These are phyloP conservation scores for Diorhabda elongata DNA, from an alignment of 1,140 invertebrate species.

Conservation along the genomic window DNA sequence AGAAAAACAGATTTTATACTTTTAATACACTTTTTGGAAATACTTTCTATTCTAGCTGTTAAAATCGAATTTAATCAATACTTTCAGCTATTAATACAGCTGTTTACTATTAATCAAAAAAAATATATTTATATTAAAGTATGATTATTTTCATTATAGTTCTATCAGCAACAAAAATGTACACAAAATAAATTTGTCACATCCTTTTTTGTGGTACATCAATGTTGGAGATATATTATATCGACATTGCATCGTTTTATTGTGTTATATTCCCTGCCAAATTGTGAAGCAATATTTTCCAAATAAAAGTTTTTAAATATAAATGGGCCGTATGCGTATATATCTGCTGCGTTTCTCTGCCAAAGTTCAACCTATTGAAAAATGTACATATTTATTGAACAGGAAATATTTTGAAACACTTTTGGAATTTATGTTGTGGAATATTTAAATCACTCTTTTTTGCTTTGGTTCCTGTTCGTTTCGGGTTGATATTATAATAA, in stretches of 20 bases:
- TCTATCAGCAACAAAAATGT: background rate
- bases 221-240: too few relatives aligned
- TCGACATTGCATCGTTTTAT: background rate
- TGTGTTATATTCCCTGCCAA: constrained; percentile 34
- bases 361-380: constrained; percentile 21
- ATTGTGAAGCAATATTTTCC: constrained; percentile 29
- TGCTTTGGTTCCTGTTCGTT: background rate
- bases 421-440: constrained; percentile 17
- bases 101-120: background rate
- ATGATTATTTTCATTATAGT: background rate
- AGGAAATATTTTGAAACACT: constrained; percentile 25
- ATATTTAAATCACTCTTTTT: constrained; percentile 18
- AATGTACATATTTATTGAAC: constrained; percentile 25
- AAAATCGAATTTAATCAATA: too few relatives aligned
- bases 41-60: too few relatives aligned
- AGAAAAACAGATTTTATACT: too few relatives aligned
- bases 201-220: too few relatives aligned
- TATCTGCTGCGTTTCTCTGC: constrained; percentile 24
- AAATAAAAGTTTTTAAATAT: constrained; percentile 31
- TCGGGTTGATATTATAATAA: background rate
- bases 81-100: too few relatives aligned
- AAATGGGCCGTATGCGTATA: constrained; percentile 32
- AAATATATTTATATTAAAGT: background rate
- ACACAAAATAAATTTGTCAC: background rate
- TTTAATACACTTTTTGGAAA: too few relatives aligned